Evolutionary conservation across 53 echinoderm and acorn worm genomes (phyloP).

Genomic region (Crossaster papposus): DNA sequence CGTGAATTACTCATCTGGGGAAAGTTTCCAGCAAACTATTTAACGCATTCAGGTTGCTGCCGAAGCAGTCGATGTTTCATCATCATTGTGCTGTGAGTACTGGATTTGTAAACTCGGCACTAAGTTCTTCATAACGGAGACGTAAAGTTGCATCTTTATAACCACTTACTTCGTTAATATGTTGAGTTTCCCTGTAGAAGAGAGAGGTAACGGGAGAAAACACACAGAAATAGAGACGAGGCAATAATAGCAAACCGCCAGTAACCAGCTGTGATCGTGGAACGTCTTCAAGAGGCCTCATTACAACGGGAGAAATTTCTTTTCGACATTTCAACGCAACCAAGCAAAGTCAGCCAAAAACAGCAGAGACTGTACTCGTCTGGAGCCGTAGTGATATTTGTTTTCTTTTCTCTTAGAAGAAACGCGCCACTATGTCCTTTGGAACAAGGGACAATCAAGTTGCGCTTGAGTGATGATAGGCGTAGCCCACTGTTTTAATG

Average conservation of each 20-base stretch:
- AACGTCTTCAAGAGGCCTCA: not conserved
- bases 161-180: too few species aligned
- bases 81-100: not conserved
- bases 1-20: not conserved
- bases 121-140: too few species aligned
- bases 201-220: too few species aligned
- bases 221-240: too few species aligned
- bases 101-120: not conserved
- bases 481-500: not conserved
- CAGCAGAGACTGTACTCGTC: not conserved
- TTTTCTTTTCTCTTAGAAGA: not conserved
- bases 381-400: not conserved
- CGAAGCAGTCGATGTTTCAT: not conserved
- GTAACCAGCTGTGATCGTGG: not conserved
- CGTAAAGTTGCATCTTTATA: too few species aligned
- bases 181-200: too few species aligned
- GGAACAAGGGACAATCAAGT: constrained; percentile 17
- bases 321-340: not conserved
- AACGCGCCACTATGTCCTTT: not conserved
- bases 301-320: not conserved
- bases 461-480: not conserved
- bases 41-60: not conserved
- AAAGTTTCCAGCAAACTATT: not conserved
- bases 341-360: not conserved
- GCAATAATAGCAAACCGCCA: too few species aligned